A percentile compares a stretch with the other conserved stretches of the same genome.
Evolutionary conservation across 2,888 invertebrate species (phyloP).

Genomic region (Drosophila lacicola): DNA sequence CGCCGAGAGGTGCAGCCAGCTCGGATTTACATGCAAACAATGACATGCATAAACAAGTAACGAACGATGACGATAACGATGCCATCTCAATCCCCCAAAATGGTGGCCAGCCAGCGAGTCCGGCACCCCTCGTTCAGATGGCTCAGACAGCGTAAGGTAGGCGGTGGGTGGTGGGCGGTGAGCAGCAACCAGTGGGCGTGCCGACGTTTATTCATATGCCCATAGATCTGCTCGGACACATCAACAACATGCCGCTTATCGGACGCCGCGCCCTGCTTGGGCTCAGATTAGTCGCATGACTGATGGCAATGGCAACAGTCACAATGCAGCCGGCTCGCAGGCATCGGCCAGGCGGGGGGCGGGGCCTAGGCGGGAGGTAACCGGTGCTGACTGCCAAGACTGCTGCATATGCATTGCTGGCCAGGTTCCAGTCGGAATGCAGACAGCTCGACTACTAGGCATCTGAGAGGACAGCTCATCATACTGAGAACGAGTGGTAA

Average conservation of each 20-base stretch:
- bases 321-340: background rate
- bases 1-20: slow-evolving; percentile 16
- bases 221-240: slow-evolving; percentile 45
- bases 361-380: background rate
- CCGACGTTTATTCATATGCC: slow-evolving; percentile 31
- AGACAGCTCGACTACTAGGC: background rate
- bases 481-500: slow-evolving; percentile 1
- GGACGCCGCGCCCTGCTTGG: slow-evolving; percentile 31
- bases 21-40: slow-evolving; percentile 77
- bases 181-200: no score
- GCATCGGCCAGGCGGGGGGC: no score
- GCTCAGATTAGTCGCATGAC: slow-evolving; percentile 56
- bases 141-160: background rate
- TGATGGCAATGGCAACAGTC: slow-evolving; percentile 45
- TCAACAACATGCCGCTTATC: slow-evolving; percentile 60
- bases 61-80: slow-evolving; percentile 41
- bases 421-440: background rate
- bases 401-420: slow-evolving; percentile 1
- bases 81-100: background rate
- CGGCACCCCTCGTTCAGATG: background rate
- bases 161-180: no score
- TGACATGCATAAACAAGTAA: slow-evolving; percentile 74
- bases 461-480: slow-evolving; percentile 26
- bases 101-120: no score
- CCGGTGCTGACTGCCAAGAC: background rate